Conservation (phyloP, 2,888 invertebrate species). For the Teinopalpus imperialis region DNA sequence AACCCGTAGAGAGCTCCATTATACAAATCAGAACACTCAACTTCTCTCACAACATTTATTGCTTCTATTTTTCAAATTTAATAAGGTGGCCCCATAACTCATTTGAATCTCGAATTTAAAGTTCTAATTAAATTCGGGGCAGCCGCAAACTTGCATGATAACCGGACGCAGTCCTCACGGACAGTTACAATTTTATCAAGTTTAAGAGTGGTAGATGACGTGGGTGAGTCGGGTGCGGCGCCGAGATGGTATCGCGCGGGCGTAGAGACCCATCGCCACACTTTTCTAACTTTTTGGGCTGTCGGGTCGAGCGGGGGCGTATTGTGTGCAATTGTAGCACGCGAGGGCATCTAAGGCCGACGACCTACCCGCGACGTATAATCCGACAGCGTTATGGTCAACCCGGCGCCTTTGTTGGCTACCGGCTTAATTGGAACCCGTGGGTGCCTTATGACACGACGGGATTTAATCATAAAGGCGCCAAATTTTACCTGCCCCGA, state of each 20-base stretch:
- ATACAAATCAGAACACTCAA: constrained; percentile 64
- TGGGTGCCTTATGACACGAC: constrained; percentile 80
- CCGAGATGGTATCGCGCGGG: constrained; percentile 32
- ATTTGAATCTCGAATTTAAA: constrained; percentile 59
- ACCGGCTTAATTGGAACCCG: constrained; percentile 76
- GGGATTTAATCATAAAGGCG: constrained; percentile 79
- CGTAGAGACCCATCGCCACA: constrained; percentile 63
- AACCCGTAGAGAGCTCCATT: constrained; percentile 50
- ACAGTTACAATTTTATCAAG: constrained; percentile 55
- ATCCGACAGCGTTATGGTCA: constrained; percentile 75
- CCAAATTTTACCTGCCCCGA: constrained; percentile 75
- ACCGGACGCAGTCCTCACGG: constrained; percentile 36
- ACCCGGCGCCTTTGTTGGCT: constrained; percentile 75
- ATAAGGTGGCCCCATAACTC: constrained; percentile 67
- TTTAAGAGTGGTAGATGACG: constrained; percentile 50
- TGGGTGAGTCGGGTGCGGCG: constrained; percentile 38
- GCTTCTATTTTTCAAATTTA: constrained; percentile 64
- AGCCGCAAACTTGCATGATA: too few relatives aligned
- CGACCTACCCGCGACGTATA: constrained; percentile 68
- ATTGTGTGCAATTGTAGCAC: constrained; percentile 76
- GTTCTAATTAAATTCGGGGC: constrained; percentile 66
- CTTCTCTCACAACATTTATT: constrained; percentile 57
- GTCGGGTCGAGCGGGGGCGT: constrained; percentile 69
- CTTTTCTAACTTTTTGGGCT: constrained; percentile 79
- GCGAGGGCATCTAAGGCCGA: constrained; percentile 74